Base-by-base conservation (phyloP, 2,888 invertebrate genomes). In the Leptopterna dolabrata region DNA sequence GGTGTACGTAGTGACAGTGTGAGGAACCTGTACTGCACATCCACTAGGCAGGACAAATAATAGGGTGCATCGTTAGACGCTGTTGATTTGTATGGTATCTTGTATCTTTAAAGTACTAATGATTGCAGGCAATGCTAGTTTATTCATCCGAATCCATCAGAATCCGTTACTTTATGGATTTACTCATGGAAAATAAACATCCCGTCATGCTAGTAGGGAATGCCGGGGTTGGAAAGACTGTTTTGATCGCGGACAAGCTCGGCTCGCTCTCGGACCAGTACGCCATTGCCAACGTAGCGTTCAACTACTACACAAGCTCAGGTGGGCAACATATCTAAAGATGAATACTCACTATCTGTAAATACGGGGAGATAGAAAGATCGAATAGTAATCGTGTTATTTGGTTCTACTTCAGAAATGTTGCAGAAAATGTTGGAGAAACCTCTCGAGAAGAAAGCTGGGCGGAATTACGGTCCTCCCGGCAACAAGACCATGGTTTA, bases 201-300 rank as follows among this genome's bases (percentile, higher is more conserved):
- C 98, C 99, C 0, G 96, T 98, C 0, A 98, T 99, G 98, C 92
- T 99, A 88, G 97, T 98, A 0, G 98, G 98, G 71, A 95, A 95
- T 87, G 97, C 98, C 47, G 98, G 98, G 1, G 96, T 96, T 90
- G 99, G 99, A 1, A 99, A 99, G 93, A 98, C 98, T 2, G 97
- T 95, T 16, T 91, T 95, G 14, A 93, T 95, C 80, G 93, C 93
- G 24, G 94, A 95, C 91, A 94, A 94, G 89, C 92, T 95, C 24
- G 90, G 92, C 41, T 91, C 94, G 71, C 93, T 99, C 88, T 94
- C 96, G 73, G 97, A 97, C 91, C 97, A 95, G 90, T 98, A 96
- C 92, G 96, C 97, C 9, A 94, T 98, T 16, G 95, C 97, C 87
- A 98, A 98, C 90, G 96, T 98, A 80, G 98, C 98, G 4, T 98